Conservation (phyloP, 2,797 vertebrate genomes). For the Acanthiza pusilla region DNA sequence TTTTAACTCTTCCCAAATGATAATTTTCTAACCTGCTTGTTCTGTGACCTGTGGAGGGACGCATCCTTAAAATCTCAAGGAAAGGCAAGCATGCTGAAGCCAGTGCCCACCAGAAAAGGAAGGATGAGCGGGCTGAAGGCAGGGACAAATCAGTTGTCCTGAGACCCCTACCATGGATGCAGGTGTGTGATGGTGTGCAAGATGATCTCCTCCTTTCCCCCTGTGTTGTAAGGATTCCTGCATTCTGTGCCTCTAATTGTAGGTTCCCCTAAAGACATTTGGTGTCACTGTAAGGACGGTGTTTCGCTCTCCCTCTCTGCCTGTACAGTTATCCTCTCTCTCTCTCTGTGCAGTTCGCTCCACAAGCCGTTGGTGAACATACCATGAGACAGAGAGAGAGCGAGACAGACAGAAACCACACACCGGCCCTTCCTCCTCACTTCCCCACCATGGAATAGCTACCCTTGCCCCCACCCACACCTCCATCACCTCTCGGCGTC, state of each 20-base stretch:
- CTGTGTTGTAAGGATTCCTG: background rate
- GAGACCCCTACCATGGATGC: background rate
- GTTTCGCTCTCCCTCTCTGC: constrained; percentile 59
- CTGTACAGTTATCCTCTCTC: constrained; percentile 45
- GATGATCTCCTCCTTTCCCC: background rate
- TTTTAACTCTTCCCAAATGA: background rate
- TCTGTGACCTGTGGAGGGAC: background rate
- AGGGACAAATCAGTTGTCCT: background rate
- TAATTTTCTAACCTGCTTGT: background rate
- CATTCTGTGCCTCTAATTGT: constrained; percentile 56
- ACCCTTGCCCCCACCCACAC: constrained; percentile 65
- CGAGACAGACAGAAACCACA: constrained; percentile 30
- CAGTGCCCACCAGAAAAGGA: background rate
- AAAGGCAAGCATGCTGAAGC: background rate
- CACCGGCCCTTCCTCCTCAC: constrained; percentile 10
- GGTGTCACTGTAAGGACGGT: constrained; percentile 79
- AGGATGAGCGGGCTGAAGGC: background rate
- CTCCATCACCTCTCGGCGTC: constrained; percentile 31
- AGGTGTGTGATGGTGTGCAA: background rate
- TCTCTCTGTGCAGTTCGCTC: constrained; percentile 23
- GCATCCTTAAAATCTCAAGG: background rate
- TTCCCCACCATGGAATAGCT: constrained; percentile 57
- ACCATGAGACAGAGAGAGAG: constrained; percentile 21
- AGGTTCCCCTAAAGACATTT: constrained; percentile 79
- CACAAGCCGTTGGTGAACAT: constrained; percentile 12